These are phyloP conservation scores for Pristionchus arcanus DNA, from an alignment of 2,888 invertebrate species.

Conservation along the genomic window DNA sequence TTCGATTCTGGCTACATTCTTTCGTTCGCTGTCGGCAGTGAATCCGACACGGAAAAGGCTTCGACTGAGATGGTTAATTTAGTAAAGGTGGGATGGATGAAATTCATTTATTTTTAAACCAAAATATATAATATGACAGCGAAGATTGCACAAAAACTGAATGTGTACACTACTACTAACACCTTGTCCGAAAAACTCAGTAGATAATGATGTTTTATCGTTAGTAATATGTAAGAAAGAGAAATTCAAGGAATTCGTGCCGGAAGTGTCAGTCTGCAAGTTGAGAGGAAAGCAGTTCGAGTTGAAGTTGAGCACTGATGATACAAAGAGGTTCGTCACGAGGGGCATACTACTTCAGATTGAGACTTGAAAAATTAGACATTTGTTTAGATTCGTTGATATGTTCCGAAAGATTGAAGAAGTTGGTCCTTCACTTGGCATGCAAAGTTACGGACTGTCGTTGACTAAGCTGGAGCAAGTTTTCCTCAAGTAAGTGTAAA, in stretches of 20 bases:
- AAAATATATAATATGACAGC: too few relatives aligned
- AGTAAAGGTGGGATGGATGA: constrained; percentile 12
- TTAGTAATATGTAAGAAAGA: too few relatives aligned
- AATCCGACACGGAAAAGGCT: background rate
- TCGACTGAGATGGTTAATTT: background rate
- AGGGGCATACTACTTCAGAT: too few relatives aligned
- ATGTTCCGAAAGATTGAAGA: constrained; percentile 71
- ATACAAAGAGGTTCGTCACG: constrained; percentile 15
- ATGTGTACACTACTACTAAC: too few relatives aligned
- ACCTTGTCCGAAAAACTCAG: too few relatives aligned
- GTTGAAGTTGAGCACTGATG: constrained; percentile 60
- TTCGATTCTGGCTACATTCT: constrained; percentile 75
- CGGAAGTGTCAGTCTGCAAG: constrained; percentile 17
- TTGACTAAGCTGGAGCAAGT: constrained; percentile 76
- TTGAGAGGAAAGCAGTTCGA: constrained; percentile 64
- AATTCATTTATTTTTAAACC: too few relatives aligned
- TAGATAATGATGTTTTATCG: too few relatives aligned
- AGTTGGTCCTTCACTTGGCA: constrained; percentile 58
- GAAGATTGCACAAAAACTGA: too few relatives aligned
- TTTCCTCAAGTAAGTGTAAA: constrained; percentile 69
- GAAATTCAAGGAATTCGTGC: constrained; percentile 29
- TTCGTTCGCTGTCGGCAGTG: constrained; percentile 61
- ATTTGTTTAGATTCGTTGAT: constrained; percentile 61
- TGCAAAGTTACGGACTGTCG: constrained; percentile 70
- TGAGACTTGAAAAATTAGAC: too few relatives aligned